Conservation (phyloP, 2,888 invertebrate species). For the Lochmaea capreae region DNA sequence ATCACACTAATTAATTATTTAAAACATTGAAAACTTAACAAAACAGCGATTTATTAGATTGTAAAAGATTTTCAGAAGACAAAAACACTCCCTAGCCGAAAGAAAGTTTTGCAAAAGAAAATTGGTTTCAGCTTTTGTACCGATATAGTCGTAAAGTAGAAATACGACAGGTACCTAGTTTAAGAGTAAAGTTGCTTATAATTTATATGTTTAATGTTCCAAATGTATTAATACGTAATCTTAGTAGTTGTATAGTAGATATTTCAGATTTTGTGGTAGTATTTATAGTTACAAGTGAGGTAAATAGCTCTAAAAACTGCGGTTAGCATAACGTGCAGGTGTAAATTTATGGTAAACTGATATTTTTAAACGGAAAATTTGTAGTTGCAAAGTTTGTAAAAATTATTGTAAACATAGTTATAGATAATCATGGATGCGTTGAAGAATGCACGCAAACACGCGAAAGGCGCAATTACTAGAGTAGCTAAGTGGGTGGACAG, state of each 20-base stretch:
- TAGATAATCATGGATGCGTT: slow-evolving; percentile 11
- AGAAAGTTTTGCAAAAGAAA: not conserved
- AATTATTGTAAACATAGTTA: slow-evolving; percentile 3
- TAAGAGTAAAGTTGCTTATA: no score
- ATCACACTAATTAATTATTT: no score
- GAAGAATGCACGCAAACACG: slow-evolving; percentile 1
- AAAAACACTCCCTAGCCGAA: no score
- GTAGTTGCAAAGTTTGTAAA: not conserved
- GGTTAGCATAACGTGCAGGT: not conserved
- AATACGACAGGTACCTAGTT: no score
- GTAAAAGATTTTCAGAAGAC: no score
- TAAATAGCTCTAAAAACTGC: not conserved
- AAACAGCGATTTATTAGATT: no score
- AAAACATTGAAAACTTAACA: no score
- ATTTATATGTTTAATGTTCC: no score
- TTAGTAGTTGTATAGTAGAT: no score
- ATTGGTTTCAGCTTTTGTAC: not conserved
- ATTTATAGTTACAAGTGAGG: not conserved
- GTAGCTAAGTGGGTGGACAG: slow-evolving; percentile 7
- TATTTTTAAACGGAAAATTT: not conserved
- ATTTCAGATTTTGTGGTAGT: not conserved
- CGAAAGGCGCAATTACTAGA: slow-evolving; percentile 8
- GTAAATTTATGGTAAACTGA: not conserved
- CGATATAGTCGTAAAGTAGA: not conserved
- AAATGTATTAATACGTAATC: no score